These are phyloP conservation scores for Larimichthys crocea DNA, from an alignment of 2,113 vertebrate genomes.

Conservation along the genomic window DNA sequence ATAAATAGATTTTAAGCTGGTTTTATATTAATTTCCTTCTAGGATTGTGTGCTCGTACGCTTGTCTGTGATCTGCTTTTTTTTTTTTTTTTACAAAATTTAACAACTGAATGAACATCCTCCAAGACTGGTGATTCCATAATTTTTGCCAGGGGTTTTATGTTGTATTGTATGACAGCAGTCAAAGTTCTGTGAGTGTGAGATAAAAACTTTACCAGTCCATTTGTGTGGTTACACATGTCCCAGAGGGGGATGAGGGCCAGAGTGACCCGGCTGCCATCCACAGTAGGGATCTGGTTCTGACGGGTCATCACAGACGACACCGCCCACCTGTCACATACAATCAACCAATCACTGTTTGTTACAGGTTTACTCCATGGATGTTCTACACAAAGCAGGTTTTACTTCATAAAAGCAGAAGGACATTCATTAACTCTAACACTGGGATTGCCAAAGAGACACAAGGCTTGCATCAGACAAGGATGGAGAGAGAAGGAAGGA, in stretches of 20 bases:
- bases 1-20: not conserved
- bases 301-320: constrained; percentile 98
- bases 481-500: constrained; percentile 7
- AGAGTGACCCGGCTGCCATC: constrained; percentile 95
- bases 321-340: constrained; percentile 91
- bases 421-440: not conserved
- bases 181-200: not conserved
- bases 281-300: constrained; percentile 98
- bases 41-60: too few species aligned
- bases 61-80: too few species aligned
- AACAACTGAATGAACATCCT: too few species aligned
- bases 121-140: too few species aligned
- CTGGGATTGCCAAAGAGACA: constrained; percentile 39
- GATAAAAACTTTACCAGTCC: constrained; percentile 87
- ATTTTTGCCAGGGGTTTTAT: too few species aligned
- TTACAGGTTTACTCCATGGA: not conserved
- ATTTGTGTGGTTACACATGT: constrained; percentile 99
- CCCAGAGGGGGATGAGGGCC: constrained; percentile 97
- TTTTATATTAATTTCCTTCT: not conserved
- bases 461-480: constrained; percentile 38
- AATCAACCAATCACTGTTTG: not conserved
- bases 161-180: too few species aligned
- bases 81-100: too few species aligned
- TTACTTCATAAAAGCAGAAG: not conserved
- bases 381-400: not conserved